Percentiles rank a stretch among this genome's conserved stretches.
These are phyloP conservation scores for Ophiodon elongatus DNA, from an alignment of 2,113 vertebrate genomes.

Conservation along the genomic window DNA sequence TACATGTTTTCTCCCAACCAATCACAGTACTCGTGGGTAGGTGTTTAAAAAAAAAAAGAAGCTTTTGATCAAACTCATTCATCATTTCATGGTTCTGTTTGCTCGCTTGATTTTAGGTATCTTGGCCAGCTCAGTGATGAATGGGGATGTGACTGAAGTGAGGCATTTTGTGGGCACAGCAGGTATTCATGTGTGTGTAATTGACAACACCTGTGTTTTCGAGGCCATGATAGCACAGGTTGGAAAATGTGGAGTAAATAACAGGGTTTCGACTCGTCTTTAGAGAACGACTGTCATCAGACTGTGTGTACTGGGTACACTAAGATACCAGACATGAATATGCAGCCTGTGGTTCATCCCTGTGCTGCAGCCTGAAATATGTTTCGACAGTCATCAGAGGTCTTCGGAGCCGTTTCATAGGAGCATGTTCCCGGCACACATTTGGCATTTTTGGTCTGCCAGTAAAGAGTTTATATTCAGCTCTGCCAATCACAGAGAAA, in stretches of 20 bases:
- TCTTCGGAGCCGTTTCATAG: background rate
- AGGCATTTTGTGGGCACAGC: background rate
- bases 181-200: background rate
- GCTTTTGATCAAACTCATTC: constrained; percentile 7
- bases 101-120: background rate
- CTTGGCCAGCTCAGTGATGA: constrained; percentile 5
- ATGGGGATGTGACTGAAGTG: constrained; percentile 7
- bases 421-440: background rate
- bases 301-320: background rate
- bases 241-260: constrained; percentile 11
- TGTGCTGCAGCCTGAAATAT: background rate
- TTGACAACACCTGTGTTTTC: constrained; percentile 26
- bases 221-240: background rate
- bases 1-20: background rate
- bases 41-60: background rate
- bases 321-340: constrained; percentile 1
- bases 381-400: background rate
- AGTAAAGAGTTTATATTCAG: background rate
- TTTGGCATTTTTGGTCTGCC: background rate
- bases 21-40: background rate
- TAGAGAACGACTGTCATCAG: constrained; percentile 7
- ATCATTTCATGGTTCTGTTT: background rate
- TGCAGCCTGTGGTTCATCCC: background rate
- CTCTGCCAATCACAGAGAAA: background rate
- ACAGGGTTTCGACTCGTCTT: background rate